A percentile compares a stretch with the other conserved stretches of the same genome.
Conservation (phyloP, 2,888 invertebrate genomes). For the Selenia dentaria region DNA sequence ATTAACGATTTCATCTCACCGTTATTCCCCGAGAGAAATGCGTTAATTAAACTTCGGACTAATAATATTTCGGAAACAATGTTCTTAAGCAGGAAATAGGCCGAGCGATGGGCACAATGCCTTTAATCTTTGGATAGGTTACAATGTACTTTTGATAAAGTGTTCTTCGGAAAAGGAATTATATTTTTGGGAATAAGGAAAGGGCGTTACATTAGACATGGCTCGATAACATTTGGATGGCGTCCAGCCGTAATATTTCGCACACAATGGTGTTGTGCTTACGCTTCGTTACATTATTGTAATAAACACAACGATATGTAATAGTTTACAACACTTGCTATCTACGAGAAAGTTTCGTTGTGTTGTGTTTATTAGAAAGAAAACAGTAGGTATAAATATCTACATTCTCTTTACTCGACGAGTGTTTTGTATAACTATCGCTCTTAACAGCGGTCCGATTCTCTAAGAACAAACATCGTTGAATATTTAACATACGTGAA, state of each 20-base stretch:
- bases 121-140: slow-evolving; percentile 7
- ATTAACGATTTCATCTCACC: slow-evolving; percentile 20
- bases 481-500: too few species aligned
- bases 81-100: slow-evolving; percentile 6
- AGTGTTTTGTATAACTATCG: too few species aligned
- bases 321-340: background rate
- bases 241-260: background rate
- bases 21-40: slow-evolving; percentile 15
- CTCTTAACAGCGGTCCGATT: too few species aligned
- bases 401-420: too few species aligned
- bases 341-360: background rate
- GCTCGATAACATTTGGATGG: background rate
- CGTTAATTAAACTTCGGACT: slow-evolving; percentile 21
- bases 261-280: background rate
- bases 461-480: too few species aligned
- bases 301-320: background rate
- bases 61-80: slow-evolving; percentile 9
- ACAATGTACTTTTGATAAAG: too few species aligned
- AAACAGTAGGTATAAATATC: too few species aligned
- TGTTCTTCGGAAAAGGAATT: too few species aligned
- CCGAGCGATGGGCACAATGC: slow-evolving; percentile 18
- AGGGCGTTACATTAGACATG: background rate
- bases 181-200: background rate
- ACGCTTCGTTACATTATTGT: background rate
- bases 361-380: too few species aligned